Evolutionary conservation across 2,113 vertebrate genomes (phyloP).

Genomic region (Egretta garzetta): DNA sequence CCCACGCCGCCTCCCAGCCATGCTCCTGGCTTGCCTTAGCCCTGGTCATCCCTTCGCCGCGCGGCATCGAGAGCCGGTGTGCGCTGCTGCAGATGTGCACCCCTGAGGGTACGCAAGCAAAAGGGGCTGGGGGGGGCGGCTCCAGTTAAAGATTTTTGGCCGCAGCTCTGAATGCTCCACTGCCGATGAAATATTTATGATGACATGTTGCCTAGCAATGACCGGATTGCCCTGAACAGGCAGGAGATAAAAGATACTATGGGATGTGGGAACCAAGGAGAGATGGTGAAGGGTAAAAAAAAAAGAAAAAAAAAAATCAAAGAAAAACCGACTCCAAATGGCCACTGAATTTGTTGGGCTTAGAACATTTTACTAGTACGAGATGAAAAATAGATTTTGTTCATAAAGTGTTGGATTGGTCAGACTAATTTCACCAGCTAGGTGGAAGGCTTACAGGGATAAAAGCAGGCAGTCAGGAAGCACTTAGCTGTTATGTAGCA

Average conservation of each 20-base stretch:
- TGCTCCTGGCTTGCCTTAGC: not conserved
- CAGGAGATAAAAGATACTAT: constrained; percentile 27
- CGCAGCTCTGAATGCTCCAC: constrained; percentile 11
- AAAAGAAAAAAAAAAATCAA: not conserved
- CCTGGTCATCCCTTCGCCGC: fast-evolving
- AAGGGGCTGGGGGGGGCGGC: not conserved
- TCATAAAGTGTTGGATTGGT: not conserved
- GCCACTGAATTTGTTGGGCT: not conserved
- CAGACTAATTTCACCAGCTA: constrained; percentile 52
- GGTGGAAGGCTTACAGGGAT: constrained; percentile 29
- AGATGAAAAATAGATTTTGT: constrained; percentile 13
- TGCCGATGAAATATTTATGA: constrained; percentile 74
- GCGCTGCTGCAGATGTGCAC: fast-evolving
- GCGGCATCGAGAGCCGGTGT: not conserved
- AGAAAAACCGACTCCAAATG: not conserved
- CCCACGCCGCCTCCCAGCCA: not conserved
- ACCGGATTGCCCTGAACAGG: constrained; percentile 53
- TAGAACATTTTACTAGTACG: not conserved
- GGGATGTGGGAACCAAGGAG: not conserved
- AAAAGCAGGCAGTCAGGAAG: constrained; percentile 53
- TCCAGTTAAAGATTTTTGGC: constrained; percentile 31
- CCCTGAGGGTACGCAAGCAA: not conserved
- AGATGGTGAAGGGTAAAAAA: not conserved
- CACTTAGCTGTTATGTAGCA: constrained; percentile 54
- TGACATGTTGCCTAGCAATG: constrained; percentile 78